Base-by-base conservation (phyloP, 2,888 invertebrate genomes). In the Apoda limacodes region DNA sequence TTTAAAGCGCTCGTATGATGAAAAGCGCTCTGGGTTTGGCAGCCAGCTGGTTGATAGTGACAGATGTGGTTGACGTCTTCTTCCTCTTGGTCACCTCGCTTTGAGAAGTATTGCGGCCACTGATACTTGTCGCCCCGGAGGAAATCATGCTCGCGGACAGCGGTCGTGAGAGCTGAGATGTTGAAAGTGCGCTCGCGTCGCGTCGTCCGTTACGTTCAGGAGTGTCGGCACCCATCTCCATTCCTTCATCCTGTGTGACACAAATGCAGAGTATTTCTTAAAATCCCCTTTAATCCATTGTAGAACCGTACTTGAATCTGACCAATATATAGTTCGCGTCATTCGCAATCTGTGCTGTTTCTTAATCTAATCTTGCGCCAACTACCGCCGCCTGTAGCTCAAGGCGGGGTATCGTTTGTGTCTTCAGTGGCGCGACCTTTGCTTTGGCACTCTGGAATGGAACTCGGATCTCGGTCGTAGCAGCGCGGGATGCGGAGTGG, bases 401-500 rank as follows among this genome's bases (percentile, higher is more conserved):
- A 32, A 39, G 37, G 42, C 3, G 45, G 37, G 13, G 31, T 13
- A 20, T 42, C 37, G 36, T 41, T 1, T 17, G 29, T 1, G 25
- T 22, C 15, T 37, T 37, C 19, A 37, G n/a, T 3, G 37, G 39
- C 1, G 42, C 36, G 5, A 40, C 40, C n/a, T 25, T 32, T 1
- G 34, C 29, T 24, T 42, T 40, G 1, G 33, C 39, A 1, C 14
- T 38, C 4, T 27, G 24, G 7, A 48, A 43, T n/a, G 45, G 37
- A 2, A 32, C 7, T 5, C n/a, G 2, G 27, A 46, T 3, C 39
- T 45, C 13, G n/a, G 31, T 15, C 13, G 12, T 45, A 9, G 45
- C 48, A 28, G 46, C 51, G 12, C 38, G 35, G 26, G 48, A 51
- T 2, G 35, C 30, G 28, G 49, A 55, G 3, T 29, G 28, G 10